Evolutionary conservation across 2,797 vertebrate genomes (phyloP).

Genomic region (Alcedo atthis): DNA sequence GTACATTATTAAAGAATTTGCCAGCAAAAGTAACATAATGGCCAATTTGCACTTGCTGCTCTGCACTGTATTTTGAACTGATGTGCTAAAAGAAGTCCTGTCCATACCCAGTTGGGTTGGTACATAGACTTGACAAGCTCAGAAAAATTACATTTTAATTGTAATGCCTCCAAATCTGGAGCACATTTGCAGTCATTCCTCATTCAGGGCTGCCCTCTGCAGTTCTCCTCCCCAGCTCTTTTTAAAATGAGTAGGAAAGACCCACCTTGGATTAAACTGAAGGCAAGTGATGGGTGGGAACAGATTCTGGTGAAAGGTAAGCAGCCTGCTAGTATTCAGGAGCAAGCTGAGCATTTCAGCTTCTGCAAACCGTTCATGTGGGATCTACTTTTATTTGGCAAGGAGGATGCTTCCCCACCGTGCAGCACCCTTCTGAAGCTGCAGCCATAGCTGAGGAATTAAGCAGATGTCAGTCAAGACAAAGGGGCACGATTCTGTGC

Average conservation of each 20-base stretch:
- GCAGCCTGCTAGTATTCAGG: background rate
- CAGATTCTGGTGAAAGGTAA: background rate
- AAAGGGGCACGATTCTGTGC: fast-evolving
- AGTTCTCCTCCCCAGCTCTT: background rate
- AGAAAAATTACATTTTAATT: background rate
- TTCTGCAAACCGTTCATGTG: background rate
- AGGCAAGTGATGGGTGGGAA: background rate
- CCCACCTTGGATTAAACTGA: background rate
- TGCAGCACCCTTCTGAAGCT: background rate
- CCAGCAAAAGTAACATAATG: background rate
- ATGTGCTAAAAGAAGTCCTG: background rate
- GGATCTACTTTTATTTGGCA: background rate
- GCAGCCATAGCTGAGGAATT: background rate
- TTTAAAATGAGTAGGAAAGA: too few species aligned
- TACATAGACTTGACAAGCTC: background rate
- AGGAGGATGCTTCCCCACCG: background rate
- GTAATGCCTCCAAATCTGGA: background rate
- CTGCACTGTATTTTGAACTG: background rate
- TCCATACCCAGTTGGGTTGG: background rate
- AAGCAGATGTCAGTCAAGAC: background rate
- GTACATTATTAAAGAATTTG: background rate
- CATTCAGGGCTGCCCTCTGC: background rate
- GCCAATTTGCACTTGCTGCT: background rate
- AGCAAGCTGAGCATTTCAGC: background rate
- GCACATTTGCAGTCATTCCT: background rate